These are phyloP conservation scores for Cynopterus brachyotis DNA, from an alignment of 2,113 vertebrate species.

Conservation along the genomic window DNA sequence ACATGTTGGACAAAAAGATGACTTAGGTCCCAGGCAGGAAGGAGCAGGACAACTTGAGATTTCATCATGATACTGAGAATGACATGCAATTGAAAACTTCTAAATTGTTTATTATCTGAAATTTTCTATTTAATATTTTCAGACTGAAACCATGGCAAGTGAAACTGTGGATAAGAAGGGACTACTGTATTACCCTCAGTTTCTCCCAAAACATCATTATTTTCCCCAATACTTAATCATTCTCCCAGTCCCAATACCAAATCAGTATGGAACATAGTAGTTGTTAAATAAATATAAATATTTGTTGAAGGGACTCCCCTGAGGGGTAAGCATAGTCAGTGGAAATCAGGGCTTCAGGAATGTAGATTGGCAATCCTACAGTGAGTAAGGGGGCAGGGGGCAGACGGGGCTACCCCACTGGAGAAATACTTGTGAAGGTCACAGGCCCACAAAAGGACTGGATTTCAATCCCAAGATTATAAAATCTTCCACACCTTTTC, in stretches of 20 bases:
- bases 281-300: not conserved
- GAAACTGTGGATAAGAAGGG: not conserved
- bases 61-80: not conserved
- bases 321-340: fast-evolving
- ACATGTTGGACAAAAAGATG: too few relatives aligned
- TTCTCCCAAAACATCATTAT: not conserved
- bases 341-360: not conserved
- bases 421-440: not conserved
- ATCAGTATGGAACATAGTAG: not conserved
- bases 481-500: not conserved
- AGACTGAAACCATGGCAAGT: not conserved
- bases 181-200: not conserved
- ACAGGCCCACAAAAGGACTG: not conserved
- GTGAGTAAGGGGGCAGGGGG: not conserved
- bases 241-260: not conserved
- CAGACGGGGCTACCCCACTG: not conserved
- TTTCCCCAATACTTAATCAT: not conserved
- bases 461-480: not conserved
- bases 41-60: not conserved
- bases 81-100: not conserved
- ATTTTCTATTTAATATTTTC: not conserved
- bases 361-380: not conserved
- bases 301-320: not conserved
- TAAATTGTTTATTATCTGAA: not conserved
- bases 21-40: not conserved